Conservation (phyloP, 2,888 invertebrate species). For the Caenorhabditis afra region DNA sequence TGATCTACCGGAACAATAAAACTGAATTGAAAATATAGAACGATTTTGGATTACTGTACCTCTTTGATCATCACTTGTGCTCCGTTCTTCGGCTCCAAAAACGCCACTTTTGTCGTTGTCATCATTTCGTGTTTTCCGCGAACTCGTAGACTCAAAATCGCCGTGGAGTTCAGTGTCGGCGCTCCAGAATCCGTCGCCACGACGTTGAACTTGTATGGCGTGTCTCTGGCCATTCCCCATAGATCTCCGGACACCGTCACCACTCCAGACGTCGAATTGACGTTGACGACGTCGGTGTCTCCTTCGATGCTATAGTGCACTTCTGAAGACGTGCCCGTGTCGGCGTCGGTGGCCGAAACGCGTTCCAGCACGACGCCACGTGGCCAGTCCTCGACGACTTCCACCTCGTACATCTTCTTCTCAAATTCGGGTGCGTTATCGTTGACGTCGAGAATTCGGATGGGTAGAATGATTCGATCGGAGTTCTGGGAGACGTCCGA, state of each 20-base stretch:
- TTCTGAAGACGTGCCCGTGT: constrained; percentile 52
- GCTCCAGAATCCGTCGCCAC: constrained; percentile 43
- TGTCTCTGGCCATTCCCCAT: constrained; percentile 34
- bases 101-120: constrained; percentile 22
- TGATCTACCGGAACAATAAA: too few relatives aligned
- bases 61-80: constrained; percentile 28
- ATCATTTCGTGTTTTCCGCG: constrained; percentile 34
- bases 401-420: constrained; percentile 58
- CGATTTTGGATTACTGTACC: constrained; percentile 16
- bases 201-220: constrained; percentile 36
- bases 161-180: constrained; percentile 12
- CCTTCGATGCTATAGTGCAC: constrained; percentile 54
- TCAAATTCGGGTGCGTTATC: constrained; percentile 71
- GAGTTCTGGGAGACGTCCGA: constrained; percentile 61
- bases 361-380: constrained; percentile 59
- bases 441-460: constrained; percentile 69
- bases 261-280: constrained; percentile 40
- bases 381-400: constrained; percentile 72
- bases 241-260: constrained; percentile 25
- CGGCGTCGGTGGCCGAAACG: constrained; percentile 63
- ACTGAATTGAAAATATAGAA: too few relatives aligned
- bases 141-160: constrained; percentile 42
- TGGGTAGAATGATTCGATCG: constrained; percentile 54
- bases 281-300: constrained; percentile 16
- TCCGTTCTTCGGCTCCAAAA: constrained; percentile 26